Conservation (phyloP, 2,113 vertebrate genomes). For the Eulacestoma nigropectus region DNA sequence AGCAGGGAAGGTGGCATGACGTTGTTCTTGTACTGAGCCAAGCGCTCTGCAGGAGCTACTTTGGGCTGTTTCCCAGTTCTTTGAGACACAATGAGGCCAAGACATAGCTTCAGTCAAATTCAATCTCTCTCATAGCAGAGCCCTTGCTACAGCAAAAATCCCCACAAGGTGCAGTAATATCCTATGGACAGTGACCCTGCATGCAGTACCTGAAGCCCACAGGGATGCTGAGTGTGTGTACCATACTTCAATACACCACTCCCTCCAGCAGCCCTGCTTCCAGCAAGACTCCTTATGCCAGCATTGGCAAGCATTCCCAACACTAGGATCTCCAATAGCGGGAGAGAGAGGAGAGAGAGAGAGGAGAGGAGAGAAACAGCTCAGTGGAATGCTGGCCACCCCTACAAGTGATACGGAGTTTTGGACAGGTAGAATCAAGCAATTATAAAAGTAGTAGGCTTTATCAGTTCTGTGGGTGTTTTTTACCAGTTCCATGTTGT, state of each 20-base stretch:
- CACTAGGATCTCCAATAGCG: neutral
- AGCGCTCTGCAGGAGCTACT: neutral
- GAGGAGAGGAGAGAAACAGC: neutral
- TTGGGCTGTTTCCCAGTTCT: neutral
- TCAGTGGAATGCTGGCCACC: rapidly evolving
- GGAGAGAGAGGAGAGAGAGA: neutral
- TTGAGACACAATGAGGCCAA: neutral
- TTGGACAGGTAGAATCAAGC: neutral
- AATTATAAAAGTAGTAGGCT: neutral
- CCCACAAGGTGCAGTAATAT: too few relatives aligned
- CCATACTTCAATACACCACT: rapidly evolving
- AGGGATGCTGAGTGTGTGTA: neutral
- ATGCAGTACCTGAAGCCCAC: neutral
- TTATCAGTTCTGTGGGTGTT: neutral
- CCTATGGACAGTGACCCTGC: neutral
- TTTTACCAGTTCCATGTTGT: neutral
- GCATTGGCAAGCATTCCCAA: neutral
- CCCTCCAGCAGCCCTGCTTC: neutral
- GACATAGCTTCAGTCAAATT: neutral
- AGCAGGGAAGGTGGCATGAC: neutral
- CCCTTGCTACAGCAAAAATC: neutral
- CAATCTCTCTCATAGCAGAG: neutral
- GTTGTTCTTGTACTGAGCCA: neutral
- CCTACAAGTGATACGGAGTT: rapidly evolving
- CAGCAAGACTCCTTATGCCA: neutral